Evolutionary conservation across 2,797 vertebrate genomes (phyloP), one percentile per base, ranked within the genome.

Genomic region (Erithacus rubecula): DNA sequence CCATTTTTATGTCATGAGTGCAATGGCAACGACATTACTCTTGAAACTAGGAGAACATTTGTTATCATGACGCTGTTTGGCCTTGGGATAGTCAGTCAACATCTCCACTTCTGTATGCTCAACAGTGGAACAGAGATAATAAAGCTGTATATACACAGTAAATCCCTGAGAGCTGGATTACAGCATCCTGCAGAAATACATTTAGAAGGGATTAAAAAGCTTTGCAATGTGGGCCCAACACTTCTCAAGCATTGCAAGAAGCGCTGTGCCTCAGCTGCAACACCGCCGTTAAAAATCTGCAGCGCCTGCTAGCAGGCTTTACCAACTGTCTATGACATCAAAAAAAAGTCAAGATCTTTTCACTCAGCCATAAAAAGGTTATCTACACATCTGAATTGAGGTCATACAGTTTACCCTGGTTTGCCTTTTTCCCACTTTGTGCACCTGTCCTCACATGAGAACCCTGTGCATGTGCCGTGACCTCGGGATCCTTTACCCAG

Each of bases 81-180:
- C 68, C 56, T 53, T 94, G 49, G 20, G 32, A 63, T 64, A 89
- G 32, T 47, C 74, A 70, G 76, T 56, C 68, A 87, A 43, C 56
- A 58, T 43, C 32, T 93, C 44, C 47, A 62, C 41, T 53, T 82
- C 47, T 83, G 22, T 68, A 32, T 47, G 70, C 27, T 85, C 46
- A 74, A 21, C 22, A 32, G 27, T 24, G 80, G 58, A 85, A 83
- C 32, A 70, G 56, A 74, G 37, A 90, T 27, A 84, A 90, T 90
- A 92, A 92, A 92, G 18, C 39, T 70, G 39, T 51, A 71, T 41
- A 55, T 76, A 70, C 41, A 49, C 46, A 64, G 49, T 47, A 87
- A 90, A 93, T 87, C 71, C 53, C 75, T 60, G 58, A 68, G 44
- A 93, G 39, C 10, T 87, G 41, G 30, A 71, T 85, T 93, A 82